Conservation (phyloP, 2,113 vertebrate genomes). For the Aphyosemion australe region DNA sequence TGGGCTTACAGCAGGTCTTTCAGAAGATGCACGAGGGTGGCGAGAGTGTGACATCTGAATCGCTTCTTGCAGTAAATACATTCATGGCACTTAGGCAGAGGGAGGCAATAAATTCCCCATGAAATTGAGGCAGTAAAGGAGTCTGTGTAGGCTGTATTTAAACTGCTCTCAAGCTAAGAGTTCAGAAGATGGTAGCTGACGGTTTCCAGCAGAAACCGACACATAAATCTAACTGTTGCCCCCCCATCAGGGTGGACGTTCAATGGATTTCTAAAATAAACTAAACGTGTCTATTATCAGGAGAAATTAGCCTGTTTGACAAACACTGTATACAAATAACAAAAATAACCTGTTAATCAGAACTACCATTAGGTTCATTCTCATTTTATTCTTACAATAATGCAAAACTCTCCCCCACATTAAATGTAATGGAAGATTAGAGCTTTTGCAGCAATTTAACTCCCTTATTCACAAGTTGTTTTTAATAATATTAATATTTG, state of each 20-base stretch:
- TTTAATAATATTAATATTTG: too few species aligned
- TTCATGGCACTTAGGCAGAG: slow-evolving; percentile 34
- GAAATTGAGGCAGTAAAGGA: slow-evolving; percentile 46
- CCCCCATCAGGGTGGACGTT: not conserved
- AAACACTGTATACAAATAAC: too few species aligned
- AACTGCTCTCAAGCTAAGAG: slow-evolving; percentile 14
- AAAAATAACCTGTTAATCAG: too few species aligned
- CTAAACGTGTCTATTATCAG: too few species aligned
- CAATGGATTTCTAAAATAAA: too few species aligned
- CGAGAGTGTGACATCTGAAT: slow-evolving; percentile 40
- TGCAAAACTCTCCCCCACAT: too few species aligned
- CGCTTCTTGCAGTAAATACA: slow-evolving; percentile 56
- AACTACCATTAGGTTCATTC: too few species aligned
- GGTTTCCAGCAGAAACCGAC: slow-evolving; percentile 1
- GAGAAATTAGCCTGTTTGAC: too few species aligned
- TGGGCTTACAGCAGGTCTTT: slow-evolving; percentile 31
- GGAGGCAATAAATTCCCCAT: slow-evolving; percentile 52
- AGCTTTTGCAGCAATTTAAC: too few species aligned
- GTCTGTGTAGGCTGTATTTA: slow-evolving; percentile 29
- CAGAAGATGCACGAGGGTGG: slow-evolving; percentile 39
- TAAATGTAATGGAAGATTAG: too few species aligned
- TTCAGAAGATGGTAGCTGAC: slow-evolving; percentile 21
- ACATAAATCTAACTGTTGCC: slow-evolving; percentile 1
- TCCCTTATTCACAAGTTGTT: too few species aligned
- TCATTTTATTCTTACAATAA: too few species aligned